These are phyloP conservation scores for Xiphophorus birchmanni DNA, from an alignment of 2,797 vertebrate genomes.

Conservation along the genomic window DNA sequence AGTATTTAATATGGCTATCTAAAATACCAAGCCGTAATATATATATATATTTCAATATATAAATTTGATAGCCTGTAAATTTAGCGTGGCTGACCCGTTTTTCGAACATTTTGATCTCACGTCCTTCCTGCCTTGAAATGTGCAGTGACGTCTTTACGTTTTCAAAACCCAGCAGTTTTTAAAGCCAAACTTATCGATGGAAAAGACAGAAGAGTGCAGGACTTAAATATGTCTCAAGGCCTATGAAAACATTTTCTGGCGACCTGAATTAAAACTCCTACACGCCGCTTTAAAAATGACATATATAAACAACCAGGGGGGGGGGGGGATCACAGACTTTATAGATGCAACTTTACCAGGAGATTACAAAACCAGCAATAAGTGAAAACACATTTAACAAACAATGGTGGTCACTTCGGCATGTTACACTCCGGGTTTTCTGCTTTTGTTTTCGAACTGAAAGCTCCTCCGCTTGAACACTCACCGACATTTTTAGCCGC, in stretches of 20 bases:
- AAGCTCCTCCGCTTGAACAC: constrained; percentile 1
- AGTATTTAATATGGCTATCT: neutral
- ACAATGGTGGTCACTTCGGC: neutral
- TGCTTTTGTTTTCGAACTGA: constrained; percentile 14
- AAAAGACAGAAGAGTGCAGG: neutral
- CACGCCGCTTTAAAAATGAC: neutral
- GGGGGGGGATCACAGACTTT: neutral
- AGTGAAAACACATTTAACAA: neutral
- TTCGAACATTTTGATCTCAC: neutral
- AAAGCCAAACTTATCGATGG: neutral
- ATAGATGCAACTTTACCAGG: neutral
- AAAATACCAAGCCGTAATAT: neutral
- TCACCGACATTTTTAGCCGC: constrained; percentile 27
- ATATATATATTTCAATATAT: neutral
- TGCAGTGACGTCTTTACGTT: neutral
- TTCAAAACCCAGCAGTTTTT: neutral
- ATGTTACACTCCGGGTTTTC: neutral
- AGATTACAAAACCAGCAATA: neutral
- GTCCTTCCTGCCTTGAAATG: neutral
- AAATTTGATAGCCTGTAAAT: neutral
- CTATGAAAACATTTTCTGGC: neutral
- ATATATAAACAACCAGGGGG: neutral
- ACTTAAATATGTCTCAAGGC: neutral
- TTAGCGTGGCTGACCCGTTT: neutral
- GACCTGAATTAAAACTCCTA: neutral